Percentiles rank a stretch among this genome's conserved stretches.
phyloP scores from a whole-genome alignment of 2,888 invertebrate species.

The Sphaeridia pumilis region DNA sequence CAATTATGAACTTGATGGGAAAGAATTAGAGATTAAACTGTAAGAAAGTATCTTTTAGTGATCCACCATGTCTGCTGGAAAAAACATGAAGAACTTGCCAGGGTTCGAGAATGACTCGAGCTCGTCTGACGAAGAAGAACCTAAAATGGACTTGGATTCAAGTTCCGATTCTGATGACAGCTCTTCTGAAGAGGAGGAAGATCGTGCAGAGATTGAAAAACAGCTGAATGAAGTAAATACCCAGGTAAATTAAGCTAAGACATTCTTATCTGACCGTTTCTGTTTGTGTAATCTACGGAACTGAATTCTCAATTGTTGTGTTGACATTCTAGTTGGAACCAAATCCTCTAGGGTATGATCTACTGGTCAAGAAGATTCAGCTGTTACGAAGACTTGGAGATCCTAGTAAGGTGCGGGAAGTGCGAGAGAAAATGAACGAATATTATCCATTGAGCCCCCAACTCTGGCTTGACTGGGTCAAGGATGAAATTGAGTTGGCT shows the following conservation, averaged over 20 bases:
- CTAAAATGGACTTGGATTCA: no score
- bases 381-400: slow-evolving; percentile 55
- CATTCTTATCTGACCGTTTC: no score
- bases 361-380: slow-evolving; percentile 56
- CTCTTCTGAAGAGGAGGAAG: slow-evolving; percentile 2
- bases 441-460: slow-evolving; percentile 61
- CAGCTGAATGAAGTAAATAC: slow-evolving; percentile 18
- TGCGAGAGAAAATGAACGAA: slow-evolving; percentile 60
- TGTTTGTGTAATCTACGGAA: no score
- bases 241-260: no score
- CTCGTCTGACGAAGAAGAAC: no score
- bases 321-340: slow-evolving; percentile 41
- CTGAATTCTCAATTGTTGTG: neutral
- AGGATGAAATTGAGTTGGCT: slow-evolving; percentile 53
- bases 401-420: slow-evolving; percentile 57
- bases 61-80: no score
- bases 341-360: slow-evolving; percentile 61
- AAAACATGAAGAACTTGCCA: no score
- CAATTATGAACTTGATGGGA: no score
- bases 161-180: neutral
- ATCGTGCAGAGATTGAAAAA: slow-evolving; percentile 19
- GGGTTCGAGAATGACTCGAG: no score
- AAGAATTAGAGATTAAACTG: no score
- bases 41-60: no score
- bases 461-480: slow-evolving; percentile 62